Percentiles rank a stretch among this genome's conserved stretches.
Conservation (phyloP, 2,797 vertebrate genomes). For the Tauraco hartlaubi region DNA sequence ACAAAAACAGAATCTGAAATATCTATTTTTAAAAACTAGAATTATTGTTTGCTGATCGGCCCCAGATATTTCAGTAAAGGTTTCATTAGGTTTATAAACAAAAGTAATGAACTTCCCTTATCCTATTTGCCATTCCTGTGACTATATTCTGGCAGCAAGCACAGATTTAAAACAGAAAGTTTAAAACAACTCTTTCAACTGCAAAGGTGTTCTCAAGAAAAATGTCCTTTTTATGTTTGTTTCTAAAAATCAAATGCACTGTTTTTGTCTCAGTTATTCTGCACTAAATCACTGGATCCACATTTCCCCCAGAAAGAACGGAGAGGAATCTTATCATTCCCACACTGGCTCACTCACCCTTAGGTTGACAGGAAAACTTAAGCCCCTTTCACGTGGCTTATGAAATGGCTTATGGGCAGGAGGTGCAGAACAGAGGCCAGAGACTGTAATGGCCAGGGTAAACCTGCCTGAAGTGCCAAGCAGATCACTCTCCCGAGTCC, state of each 20-base stretch:
- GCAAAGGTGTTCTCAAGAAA: neutral
- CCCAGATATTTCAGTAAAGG: neutral
- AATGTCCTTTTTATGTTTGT: neutral
- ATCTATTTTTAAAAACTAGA: neutral
- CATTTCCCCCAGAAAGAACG: neutral
- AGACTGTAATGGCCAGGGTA: neutral
- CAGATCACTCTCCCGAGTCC: neutral
- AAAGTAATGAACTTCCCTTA: neutral
- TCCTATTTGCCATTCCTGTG: neutral
- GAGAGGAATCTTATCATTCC: neutral
- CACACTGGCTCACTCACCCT: neutral
- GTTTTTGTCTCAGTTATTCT: neutral
- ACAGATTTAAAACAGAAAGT: neutral
- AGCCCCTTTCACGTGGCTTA: neutral
- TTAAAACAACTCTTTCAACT: neutral
- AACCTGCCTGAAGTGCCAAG: neutral
- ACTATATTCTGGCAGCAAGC: neutral
- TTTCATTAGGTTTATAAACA: neutral
- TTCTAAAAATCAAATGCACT: neutral
- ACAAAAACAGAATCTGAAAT: neutral
- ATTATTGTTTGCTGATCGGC: neutral
- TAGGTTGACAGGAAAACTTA: neutral
- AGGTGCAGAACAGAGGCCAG: neutral
- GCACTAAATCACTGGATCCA: neutral
- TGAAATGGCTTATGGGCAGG: neutral